Percentiles rank a stretch among this genome's conserved stretches.
Conservation (phyloP, 2,797 vertebrate species). For the Stomatorhinus walkeri region DNA sequence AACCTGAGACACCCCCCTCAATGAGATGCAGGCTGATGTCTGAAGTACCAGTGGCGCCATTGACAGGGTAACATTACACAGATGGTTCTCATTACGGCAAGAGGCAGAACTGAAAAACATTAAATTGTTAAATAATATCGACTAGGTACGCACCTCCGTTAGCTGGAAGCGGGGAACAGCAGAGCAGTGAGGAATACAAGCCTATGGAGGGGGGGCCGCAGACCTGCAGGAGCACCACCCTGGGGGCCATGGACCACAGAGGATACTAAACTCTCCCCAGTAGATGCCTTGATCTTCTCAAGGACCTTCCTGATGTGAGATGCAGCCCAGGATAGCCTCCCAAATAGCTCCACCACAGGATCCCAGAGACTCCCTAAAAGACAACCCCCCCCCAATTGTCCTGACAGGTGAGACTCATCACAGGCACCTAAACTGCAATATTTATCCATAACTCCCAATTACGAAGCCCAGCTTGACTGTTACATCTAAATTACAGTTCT, state of each 20-base stretch:
- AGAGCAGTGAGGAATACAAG: not conserved
- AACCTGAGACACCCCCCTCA: constrained; percentile 39
- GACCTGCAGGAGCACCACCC: not conserved
- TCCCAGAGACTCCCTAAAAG: not conserved
- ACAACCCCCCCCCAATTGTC: not conserved
- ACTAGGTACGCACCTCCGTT: not conserved
- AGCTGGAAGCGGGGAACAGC: not conserved
- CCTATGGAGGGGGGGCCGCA: not conserved
- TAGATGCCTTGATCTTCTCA: not conserved
- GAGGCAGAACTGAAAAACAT: constrained; percentile 28
- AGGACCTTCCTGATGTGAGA: not conserved
- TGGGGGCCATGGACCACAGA: not conserved
- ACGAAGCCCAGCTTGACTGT: not conserved
- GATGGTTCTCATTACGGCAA: constrained; percentile 59
- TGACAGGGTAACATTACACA: constrained; percentile 46
- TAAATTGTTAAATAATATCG: not conserved
- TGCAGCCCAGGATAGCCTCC: not conserved
- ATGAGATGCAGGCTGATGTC: constrained; percentile 33
- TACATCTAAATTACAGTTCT: not conserved
- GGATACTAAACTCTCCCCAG: not conserved
- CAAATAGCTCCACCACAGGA: not conserved
- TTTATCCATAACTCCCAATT: not conserved
- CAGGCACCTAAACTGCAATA: not conserved
- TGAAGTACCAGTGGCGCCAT: constrained; percentile 33
- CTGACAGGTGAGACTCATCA: not conserved